Percentiles rank a stretch among this genome's conserved stretches.
Evolutionary conservation across 2,888 invertebrate genomes (phyloP).

Genomic region (Automeris io): DNA sequence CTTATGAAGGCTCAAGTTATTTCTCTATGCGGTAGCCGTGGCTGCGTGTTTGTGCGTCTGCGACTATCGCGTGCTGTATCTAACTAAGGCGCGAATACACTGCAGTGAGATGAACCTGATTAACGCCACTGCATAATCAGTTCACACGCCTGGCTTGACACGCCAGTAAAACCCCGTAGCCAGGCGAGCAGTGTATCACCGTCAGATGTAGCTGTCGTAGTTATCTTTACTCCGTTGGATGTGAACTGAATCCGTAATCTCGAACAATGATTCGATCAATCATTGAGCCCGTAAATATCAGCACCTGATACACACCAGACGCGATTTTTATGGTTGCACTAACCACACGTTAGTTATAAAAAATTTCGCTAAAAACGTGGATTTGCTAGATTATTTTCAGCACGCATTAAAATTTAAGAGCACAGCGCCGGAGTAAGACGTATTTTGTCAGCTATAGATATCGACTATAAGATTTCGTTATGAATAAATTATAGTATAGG

Average conservation of each 20-base stretch:
- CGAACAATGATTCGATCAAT: conserved; percentile 65
- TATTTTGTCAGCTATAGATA: conserved; percentile 12
- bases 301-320: conserved; percentile 56
- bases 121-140: conserved; percentile 53
- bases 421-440: conserved; percentile 8
- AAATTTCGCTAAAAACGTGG: conserved; percentile 45
- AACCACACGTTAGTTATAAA: conserved; percentile 47
- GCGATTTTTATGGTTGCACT: conserved; percentile 49
- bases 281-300: conserved; percentile 56
- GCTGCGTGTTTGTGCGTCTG: conserved; percentile 25
- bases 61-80: conserved; percentile 50
- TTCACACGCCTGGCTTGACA: conserved; percentile 48
- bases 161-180: conserved; percentile 53
- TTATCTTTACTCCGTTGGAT: conserved; percentile 10
- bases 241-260: conserved; percentile 21
- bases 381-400: conserved; percentile 36
- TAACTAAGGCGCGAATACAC: conserved; percentile 40
- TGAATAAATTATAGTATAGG: too few species aligned
- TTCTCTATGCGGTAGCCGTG: conserved; percentile 5
- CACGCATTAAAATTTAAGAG: conserved; percentile 18
- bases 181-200: conserved; percentile 29
- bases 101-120: conserved; percentile 47
- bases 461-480: too few species aligned
- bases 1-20: conserved; percentile 2
- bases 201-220: conserved; percentile 17